Conservation (phyloP, 2,113 vertebrate genomes). For the Colaptes auratus region DNA sequence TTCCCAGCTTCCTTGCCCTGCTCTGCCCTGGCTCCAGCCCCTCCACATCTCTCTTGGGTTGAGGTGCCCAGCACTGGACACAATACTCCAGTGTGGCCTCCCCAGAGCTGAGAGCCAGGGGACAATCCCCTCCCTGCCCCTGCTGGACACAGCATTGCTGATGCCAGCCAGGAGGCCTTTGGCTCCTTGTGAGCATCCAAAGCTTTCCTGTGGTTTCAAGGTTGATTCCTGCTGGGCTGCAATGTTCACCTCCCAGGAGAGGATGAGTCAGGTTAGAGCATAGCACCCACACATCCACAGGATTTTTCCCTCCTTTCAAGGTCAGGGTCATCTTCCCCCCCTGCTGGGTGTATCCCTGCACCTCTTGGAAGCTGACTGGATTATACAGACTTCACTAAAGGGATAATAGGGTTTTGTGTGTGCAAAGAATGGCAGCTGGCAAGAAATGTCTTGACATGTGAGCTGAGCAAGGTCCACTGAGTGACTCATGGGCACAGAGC, state of each 20-base stretch:
- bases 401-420: constrained; percentile 33
- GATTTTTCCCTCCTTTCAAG: constrained; percentile 42
- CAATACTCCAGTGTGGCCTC: too few species aligned
- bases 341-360: neutral
- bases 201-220: neutral
- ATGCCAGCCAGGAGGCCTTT: too few species aligned
- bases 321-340: neutral
- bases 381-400: constrained; percentile 38
- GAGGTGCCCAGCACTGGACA: too few species aligned
- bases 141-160: too few species aligned
- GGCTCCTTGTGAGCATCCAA: neutral
- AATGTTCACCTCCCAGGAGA: neutral
- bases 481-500: constrained; percentile 3
- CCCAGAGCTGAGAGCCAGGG: too few species aligned
- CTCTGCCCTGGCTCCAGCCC: too few species aligned
- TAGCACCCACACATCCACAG: neutral
- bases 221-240: neutral
- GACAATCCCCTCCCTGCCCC: too few species aligned
- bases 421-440: constrained; percentile 48
- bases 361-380: constrained; percentile 31
- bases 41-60: too few species aligned
- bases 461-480: constrained; percentile 25
- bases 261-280: neutral
- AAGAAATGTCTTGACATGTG: constrained; percentile 29
- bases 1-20: too few species aligned